These are phyloP conservation scores for Hylomyscus alleni DNA, from an alignment of 2,797 vertebrate genomes.

Conservation along the genomic window DNA sequence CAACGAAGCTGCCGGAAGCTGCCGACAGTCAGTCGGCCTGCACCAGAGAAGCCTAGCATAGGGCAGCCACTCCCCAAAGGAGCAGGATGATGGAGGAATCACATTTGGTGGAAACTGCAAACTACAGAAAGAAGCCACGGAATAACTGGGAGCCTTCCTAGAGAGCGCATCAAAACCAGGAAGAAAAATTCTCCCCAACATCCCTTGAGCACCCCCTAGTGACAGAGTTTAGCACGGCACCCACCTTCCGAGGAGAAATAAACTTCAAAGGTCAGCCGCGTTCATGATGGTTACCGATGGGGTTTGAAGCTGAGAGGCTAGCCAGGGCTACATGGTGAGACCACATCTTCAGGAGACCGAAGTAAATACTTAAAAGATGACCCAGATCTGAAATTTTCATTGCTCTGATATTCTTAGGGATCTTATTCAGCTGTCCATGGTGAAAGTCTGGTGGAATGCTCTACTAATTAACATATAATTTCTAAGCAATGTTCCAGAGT, in stretches of 20 bases:
- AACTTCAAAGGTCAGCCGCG: background rate
- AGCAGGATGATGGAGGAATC: background rate
- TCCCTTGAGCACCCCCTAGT: background rate
- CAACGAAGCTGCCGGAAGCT: background rate
- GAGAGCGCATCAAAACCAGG: background rate
- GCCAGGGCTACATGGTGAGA: background rate
- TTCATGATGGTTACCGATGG: background rate
- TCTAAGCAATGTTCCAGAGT: constrained; percentile 73
- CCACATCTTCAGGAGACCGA: background rate
- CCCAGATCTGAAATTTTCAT: constrained; percentile 12
- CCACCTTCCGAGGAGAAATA: background rate
- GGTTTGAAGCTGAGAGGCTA: background rate
- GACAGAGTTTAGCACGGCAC: background rate
- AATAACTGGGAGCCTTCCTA: background rate
- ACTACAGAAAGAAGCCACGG: background rate
- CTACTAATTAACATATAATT: constrained; percentile 58
- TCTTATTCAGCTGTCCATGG: constrained; percentile 37
- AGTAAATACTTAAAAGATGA: background rate
- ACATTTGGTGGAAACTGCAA: background rate
- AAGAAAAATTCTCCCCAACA: background rate
- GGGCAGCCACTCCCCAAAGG: background rate
- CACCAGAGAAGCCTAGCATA: background rate
- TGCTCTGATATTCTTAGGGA: background rate
- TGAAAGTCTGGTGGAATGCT: constrained; percentile 47
- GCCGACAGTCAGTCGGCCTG: no score